Percentiles rank a stretch among this genome's conserved stretches.
These are phyloP conservation scores for Pteronotus mesoamericanus DNA, from an alignment of 2,797 vertebrate genomes.

Conservation along the genomic window DNA sequence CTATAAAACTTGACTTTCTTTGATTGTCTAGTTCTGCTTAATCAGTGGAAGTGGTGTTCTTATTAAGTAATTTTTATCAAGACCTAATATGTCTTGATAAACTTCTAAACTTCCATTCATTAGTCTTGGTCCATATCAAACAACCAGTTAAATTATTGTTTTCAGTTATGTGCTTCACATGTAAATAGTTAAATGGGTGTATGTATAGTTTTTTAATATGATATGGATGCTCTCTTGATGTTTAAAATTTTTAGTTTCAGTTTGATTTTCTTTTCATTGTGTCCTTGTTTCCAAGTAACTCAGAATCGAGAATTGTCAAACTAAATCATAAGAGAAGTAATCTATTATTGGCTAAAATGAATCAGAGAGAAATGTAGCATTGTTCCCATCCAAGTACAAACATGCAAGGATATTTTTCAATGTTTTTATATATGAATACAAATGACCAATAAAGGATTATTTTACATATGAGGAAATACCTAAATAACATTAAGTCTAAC, in stretches of 20 bases:
- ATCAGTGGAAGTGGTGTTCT: not conserved
- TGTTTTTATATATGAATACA: not conserved
- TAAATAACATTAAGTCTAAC: not conserved
- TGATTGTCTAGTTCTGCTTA: not conserved
- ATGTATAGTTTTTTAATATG: not conserved
- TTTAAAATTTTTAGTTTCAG: conserved; percentile 34
- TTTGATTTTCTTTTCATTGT: conserved; percentile 42
- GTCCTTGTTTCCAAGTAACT: conserved; percentile 41
- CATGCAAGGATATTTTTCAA: not conserved
- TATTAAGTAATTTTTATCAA: not conserved
- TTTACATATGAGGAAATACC: not conserved
- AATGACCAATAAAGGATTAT: not conserved
- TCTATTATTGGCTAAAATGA: conserved; percentile 22
- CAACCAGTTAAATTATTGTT: not conserved
- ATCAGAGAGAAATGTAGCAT: not conserved
- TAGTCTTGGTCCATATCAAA: not conserved
- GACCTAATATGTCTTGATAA: not conserved
- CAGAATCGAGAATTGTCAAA: conserved; percentile 18
- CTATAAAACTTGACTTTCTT: not conserved
- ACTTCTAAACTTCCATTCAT: not conserved
- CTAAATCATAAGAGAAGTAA: not conserved
- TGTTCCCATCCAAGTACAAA: not conserved
- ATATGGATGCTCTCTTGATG: not conserved
- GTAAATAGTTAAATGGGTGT: not conserved
- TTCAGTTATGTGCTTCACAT: not conserved